phyloP scores from a whole-genome alignment of 2,888 invertebrate genomes.

The Rhagophthalmus giganteus region DNA sequence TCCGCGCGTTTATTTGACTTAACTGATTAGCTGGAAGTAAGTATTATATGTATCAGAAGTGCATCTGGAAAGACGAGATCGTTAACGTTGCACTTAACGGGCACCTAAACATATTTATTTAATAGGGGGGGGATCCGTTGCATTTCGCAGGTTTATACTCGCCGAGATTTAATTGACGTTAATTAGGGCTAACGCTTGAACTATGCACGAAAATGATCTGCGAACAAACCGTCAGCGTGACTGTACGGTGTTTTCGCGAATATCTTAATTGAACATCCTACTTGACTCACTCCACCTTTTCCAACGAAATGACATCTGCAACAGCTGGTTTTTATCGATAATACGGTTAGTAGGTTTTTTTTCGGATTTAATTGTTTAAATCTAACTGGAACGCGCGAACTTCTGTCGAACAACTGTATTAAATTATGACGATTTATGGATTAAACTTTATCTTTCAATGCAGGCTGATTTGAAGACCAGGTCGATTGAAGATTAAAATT shows the following conservation, averaged over 20 bases:
- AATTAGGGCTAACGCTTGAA: neutral
- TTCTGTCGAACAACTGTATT: neutral
- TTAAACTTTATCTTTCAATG: too few species aligned
- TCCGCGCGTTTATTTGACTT: conserved; percentile 7
- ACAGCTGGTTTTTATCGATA: neutral
- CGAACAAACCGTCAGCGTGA: too few species aligned
- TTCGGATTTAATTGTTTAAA: neutral
- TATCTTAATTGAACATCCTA: neutral
- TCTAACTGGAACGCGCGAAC: neutral
- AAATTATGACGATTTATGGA: neutral
- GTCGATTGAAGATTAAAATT: too few species aligned
- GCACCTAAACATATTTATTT: too few species aligned
- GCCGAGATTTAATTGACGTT: neutral
- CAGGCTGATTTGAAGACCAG: too few species aligned
- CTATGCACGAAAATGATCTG: too few species aligned
- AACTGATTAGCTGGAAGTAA: neutral
- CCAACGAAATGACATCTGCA: neutral
- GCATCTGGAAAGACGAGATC: too few species aligned
- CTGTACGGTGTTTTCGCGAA: too few species aligned
- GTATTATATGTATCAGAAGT: too few species aligned
- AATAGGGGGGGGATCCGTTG: too few species aligned
- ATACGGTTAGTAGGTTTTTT: neutral
- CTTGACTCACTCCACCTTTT: neutral
- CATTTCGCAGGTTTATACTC: too few species aligned
- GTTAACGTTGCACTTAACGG: too few species aligned